A percentile compares a stretch with the other conserved stretches of the same genome.
Evolutionary conservation across 2,797 vertebrate species (phyloP).

Genomic region (Leucoraja ocellata): DNA sequence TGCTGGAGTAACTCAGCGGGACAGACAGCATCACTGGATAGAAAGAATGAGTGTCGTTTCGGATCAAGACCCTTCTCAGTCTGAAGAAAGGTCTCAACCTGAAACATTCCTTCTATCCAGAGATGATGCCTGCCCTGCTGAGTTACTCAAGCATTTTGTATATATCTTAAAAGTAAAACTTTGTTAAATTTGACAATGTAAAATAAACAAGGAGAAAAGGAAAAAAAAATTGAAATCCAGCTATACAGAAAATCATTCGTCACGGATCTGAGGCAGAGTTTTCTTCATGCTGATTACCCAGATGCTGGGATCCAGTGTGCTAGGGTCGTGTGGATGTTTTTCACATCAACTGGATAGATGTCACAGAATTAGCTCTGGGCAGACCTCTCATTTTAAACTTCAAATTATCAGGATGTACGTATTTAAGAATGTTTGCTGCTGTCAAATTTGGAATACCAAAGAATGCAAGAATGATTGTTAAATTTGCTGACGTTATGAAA

Average conservation of each 20-base stretch:
- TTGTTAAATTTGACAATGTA: not conserved
- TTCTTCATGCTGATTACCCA: not conserved
- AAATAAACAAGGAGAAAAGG: no score
- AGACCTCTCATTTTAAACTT: no score
- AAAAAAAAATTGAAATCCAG: not conserved
- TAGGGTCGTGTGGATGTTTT: not conserved
- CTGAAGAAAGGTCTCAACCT: no score
- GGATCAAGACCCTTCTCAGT: no score
- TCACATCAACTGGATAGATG: not conserved
- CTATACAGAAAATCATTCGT: not conserved
- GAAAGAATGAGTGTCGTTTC: no score
- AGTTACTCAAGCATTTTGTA: no score
- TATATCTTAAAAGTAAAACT: not conserved
- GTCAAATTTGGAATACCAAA: not conserved
- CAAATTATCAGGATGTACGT: not conserved
- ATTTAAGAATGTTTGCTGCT: no score
- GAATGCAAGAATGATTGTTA: not conserved
- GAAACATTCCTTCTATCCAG: no score
- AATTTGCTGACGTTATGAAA: not conserved
- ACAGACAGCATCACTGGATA: no score
- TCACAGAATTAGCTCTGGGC: not conserved
- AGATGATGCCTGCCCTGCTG: no score
- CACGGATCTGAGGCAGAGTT: not conserved
- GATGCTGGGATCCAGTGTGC: not conserved
- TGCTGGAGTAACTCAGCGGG: no score